These are phyloP conservation scores for Gephyroberyx darwinii DNA, from an alignment of 2,797 vertebrate genomes.

Conservation along the genomic window DNA sequence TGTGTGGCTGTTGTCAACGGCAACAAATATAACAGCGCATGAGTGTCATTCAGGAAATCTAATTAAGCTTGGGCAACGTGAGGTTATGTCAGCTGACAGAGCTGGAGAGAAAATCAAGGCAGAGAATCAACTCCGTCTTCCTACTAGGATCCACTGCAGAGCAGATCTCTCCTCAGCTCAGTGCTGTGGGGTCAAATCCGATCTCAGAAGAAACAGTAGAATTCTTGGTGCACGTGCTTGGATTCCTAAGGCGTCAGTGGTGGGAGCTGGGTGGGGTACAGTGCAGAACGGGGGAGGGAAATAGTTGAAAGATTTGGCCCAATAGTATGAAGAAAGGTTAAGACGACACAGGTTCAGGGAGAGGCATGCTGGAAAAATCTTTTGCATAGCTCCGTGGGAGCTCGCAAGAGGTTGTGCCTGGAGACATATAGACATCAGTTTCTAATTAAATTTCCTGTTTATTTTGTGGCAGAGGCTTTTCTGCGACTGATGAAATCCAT, in stretches of 20 bases:
- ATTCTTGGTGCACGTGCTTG: conserved; percentile 66
- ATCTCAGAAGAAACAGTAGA: conserved; percentile 64
- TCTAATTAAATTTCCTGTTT: conserved; percentile 71
- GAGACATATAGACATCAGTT: conserved; percentile 64
- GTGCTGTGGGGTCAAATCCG: conserved; percentile 59
- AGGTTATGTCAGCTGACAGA: conserved; percentile 68
- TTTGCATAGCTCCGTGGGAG: conserved; percentile 14
- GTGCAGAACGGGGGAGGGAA: conserved; percentile 47
- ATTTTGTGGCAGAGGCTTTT: conserved; percentile 57
- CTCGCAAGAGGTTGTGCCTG: conserved; percentile 23
- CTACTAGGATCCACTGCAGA: conserved; percentile 23
- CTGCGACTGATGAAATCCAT: conserved; percentile 65
- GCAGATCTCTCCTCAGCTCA: conserved; percentile 37
- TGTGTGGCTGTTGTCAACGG: conserved; percentile 43
- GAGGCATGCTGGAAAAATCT: conserved; percentile 27
- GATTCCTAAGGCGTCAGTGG: conserved; percentile 55
- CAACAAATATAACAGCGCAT: conserved; percentile 60
- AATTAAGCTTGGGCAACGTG: conserved; percentile 56
- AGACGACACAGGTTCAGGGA: conserved; percentile 41
- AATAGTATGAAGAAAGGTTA: conserved; percentile 43
- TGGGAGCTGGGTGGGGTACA: conserved; percentile 63
- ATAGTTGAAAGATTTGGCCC: conserved; percentile 18
- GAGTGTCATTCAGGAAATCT: conserved; percentile 64
- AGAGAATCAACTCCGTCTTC: conserved; percentile 31
- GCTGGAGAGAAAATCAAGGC: conserved; percentile 19